Conservation (phyloP, 2,113 vertebrate genomes). For the Tretioscincus oriximinensis region DNA sequence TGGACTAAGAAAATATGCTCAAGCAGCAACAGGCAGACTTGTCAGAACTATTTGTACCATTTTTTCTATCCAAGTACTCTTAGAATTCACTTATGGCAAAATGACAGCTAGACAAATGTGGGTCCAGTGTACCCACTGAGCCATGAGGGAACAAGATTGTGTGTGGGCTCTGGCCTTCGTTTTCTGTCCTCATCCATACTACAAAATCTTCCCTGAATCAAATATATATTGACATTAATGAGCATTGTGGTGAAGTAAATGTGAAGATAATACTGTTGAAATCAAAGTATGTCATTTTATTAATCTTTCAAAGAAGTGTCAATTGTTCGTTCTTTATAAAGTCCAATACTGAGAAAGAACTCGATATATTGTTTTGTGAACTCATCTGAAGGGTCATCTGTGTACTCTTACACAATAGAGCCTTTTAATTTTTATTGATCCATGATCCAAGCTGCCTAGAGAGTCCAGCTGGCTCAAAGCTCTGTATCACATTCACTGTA, state of each 20-base stretch:
- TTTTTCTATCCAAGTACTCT: too few relatives aligned
- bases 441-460: not conserved
- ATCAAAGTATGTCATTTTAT: not conserved
- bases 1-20: too few relatives aligned
- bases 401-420: not conserved
- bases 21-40: too few relatives aligned
- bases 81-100: too few relatives aligned
- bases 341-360: not conserved
- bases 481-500: not conserved
- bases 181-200: too few relatives aligned
- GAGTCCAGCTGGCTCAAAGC: constrained; percentile 12
- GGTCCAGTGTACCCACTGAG: too few relatives aligned
- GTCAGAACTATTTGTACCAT: too few relatives aligned
- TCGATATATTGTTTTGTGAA: not conserved
- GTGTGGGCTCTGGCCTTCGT: too few relatives aligned
- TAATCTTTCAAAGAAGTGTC: not conserved
- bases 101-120: too few relatives aligned
- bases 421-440: not conserved
- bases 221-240: not conserved
- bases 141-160: too few relatives aligned
- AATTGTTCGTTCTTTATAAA: not conserved
- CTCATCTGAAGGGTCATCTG: too few relatives aligned
- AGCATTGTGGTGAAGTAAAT: not conserved
- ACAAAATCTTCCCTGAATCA: too few relatives aligned
- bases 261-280: not conserved